Evolutionary conservation across 2,888 invertebrate genomes (phyloP), one percentile per base, ranked within the genome.

Genomic region (Thereva unica): DNA sequence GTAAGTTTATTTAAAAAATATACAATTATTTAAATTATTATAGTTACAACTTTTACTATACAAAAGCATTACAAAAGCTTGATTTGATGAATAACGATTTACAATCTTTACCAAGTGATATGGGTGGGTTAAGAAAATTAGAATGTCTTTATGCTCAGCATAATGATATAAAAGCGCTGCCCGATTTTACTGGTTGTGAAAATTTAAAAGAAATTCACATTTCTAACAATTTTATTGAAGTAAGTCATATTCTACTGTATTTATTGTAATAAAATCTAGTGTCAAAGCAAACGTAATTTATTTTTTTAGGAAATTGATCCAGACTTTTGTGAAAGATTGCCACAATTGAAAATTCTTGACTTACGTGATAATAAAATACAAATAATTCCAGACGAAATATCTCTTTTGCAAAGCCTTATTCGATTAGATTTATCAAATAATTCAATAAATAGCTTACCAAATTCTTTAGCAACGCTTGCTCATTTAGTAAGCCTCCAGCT

Each of bases 361-460:
- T 82, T 96, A 66, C 84, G 91, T 65, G 91, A 93, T 76, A 96
- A 96, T 80, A 87, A 91, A 80, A 83, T 96, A 52, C 84, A 85
- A 74, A 78, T 83, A 68, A 78, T 96, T 68, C 95, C 95, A 0
- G 89, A 92, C 70, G 90, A 93, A 78, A 87, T 95, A 73, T 86
- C 87, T 9, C 80, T 89, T 69, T 78, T 95, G 64, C 86, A 91
- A 73, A 87, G 87, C 73, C 82, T 95, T 53, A 89, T 91, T 74
- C 85, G 93, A 71, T 84, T 96, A 55, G 95, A 96, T 82, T 80
- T 95, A 66, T 89, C 91, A 7, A 93, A 93, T 79, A 95, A 95
- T 77, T 86, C 86, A 73, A 82, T 89, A 45, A 80, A 77, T 65
- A 89, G 88, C 71, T 80, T 92, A 69, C 91, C 92, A n/a, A 84